Base-by-base conservation (phyloP, 2,113 vertebrate genomes). In the Puma concolor region DNA sequence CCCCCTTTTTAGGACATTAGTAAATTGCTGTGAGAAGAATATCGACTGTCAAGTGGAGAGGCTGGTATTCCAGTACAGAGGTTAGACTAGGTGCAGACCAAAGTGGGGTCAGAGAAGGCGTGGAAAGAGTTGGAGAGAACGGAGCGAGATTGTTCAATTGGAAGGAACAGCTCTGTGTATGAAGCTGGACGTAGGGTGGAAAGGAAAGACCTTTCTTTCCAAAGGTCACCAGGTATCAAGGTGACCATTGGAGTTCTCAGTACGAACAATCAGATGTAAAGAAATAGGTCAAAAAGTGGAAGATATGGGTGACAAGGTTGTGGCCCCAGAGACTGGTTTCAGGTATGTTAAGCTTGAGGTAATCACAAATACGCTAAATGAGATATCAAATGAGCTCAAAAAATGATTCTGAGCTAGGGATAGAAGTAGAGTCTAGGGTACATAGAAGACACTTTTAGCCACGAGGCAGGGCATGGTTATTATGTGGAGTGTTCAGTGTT, bases 271-370 rank as follows among this genome's bases (percentile, higher is more conserved):
- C 16, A 31, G 57, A 19, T 16, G 29, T 12, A 36, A 38, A 48
- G 36, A 66, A 7, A 2, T 17, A 4, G 19, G 2, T 67, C 1
- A 41, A 54, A 74, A 3, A 16, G 2, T 10, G 17, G 50, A 60
- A n/a, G 21, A 38, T 10, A 0, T 0, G 7, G 21, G 2, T 19
- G 21, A 23, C 31, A 54, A 54, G 41, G 25, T 5, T 44, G 19
- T 25, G 48, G 44, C 7, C 21, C 1, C 36, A 27, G 21, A 94
- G 38, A 25, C 5, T 66, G 14, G 31, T 31, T 44, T 77, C 57
- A 67, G 33, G 16, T n/a, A 36, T 16, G 15, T 57, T 76, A 44
- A 12, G 4, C 36, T 1, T 33, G 63, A 74, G n/a, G 27, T 57
- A 50, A 50, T 1, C 6, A 8, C 16, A 29, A n/a, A 44, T 12